Evolutionary conservation across 2,113 vertebrate genomes (phyloP).

Genomic region (Thamnophis sirtalis): DNA sequence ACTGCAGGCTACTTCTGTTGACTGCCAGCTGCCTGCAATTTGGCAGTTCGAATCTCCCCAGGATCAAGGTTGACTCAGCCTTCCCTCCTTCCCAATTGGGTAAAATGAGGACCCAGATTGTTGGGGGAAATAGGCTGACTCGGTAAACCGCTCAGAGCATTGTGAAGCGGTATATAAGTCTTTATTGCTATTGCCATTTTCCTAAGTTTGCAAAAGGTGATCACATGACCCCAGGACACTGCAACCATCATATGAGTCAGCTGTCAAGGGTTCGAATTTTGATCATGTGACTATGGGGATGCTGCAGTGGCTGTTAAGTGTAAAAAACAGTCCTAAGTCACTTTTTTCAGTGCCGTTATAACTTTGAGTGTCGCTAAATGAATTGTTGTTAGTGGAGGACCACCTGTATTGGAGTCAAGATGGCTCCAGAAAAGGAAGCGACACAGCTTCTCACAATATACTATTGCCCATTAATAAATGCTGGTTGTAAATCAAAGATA

Average conservation of each 20-base stretch:
- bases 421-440: not conserved
- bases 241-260: not conserved
- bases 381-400: not conserved
- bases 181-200: not conserved
- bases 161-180: no score
- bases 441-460: not conserved
- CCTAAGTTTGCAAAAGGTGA: not conserved
- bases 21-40: no score
- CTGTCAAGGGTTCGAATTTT: not conserved
- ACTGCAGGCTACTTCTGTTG: no score
- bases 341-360: not conserved
- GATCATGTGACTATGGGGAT: not conserved
- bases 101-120: no score
- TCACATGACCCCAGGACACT: not conserved
- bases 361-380: not conserved
- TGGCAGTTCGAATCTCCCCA: no score
- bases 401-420: not conserved
- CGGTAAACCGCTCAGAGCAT: no score
- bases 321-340: not conserved
- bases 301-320: not conserved
- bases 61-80: no score
- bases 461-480: not conserved
- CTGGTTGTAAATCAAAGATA: not conserved
- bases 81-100: no score
- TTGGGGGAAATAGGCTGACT: no score